Conservation (phyloP, 1,140 invertebrate genomes). For the Drosophila pseudoananassae region DNA sequence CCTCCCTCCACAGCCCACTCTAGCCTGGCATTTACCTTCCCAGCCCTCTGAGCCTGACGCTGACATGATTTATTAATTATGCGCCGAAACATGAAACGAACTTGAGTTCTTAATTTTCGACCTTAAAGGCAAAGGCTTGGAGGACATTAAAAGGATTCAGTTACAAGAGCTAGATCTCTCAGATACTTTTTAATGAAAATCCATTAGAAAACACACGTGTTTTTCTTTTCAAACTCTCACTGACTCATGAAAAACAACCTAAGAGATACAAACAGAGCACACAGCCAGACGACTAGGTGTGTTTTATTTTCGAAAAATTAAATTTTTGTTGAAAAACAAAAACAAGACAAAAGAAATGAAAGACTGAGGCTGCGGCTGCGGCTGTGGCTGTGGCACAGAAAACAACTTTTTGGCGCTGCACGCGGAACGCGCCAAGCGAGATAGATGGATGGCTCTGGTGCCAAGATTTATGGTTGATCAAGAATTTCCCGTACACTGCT, state of each 20-base stretch:
- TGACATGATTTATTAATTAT: slow-evolving; percentile 82
- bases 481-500: slow-evolving; percentile 72
- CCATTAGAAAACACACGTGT: slow-evolving; percentile 50
- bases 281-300: slow-evolving; percentile 45
- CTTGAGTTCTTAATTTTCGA: slow-evolving; percentile 80
- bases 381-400: slow-evolving; percentile 43
- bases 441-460: slow-evolving; percentile 82
- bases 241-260: slow-evolving; percentile 28
- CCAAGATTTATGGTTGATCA: slow-evolving; percentile 83
- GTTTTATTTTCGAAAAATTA: slow-evolving; percentile 75
- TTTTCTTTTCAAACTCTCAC: slow-evolving; percentile 38
- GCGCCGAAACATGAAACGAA: slow-evolving; percentile 75
- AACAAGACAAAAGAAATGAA: slow-evolving; percentile 10
- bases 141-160: no score
- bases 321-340: slow-evolving; percentile 71
- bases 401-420: slow-evolving; percentile 76
- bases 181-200: slow-evolving; percentile 36
- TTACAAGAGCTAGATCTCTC: no score
- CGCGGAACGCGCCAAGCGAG: slow-evolving; percentile 75
- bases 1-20: slow-evolving; percentile 4
- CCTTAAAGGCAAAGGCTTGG: slow-evolving; percentile 35
- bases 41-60: slow-evolving; percentile 52
- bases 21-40: not conserved
- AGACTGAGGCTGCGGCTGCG: not conserved
- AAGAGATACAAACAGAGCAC: slow-evolving; percentile 13